These are phyloP conservation scores for Centropyge bicolor DNA, from an alignment of 2,797 vertebrate genomes.

Conservation along the genomic window DNA sequence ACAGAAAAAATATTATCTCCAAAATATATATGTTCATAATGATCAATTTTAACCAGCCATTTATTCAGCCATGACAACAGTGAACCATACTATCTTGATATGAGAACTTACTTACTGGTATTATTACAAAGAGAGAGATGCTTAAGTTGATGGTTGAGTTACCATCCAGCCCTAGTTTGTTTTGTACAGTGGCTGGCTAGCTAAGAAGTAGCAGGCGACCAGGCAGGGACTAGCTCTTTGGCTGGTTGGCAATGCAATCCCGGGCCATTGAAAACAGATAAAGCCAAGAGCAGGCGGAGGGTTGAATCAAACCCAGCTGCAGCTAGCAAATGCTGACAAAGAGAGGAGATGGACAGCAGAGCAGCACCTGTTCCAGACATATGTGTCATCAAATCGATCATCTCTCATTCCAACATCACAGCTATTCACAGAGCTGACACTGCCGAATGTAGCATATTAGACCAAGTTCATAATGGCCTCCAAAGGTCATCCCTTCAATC, in stretches of 20 bases:
- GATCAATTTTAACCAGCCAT: background rate
- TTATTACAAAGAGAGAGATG: constrained; percentile 8
- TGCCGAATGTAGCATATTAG: constrained; percentile 64
- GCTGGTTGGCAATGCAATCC: constrained; percentile 51
- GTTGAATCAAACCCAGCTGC: constrained; percentile 69
- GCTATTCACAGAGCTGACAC: constrained; percentile 69
- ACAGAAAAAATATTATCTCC: background rate
- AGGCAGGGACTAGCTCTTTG: constrained; percentile 39
- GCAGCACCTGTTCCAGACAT: constrained; percentile 78
- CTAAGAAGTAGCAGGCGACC: constrained; percentile 29
- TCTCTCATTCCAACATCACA: constrained; percentile 74
- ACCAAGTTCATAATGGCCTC: constrained; percentile 50
- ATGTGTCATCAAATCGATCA: constrained; percentile 78
- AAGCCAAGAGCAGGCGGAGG: constrained; percentile 65
- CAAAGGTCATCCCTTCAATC: constrained; percentile 57
- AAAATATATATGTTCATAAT: background rate
- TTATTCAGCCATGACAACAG: background rate
- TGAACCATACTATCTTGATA: background rate
- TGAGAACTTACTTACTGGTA: background rate
- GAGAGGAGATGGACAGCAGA: constrained; percentile 54
- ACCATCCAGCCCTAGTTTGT: constrained; percentile 3
- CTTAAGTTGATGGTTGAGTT: constrained; percentile 10
- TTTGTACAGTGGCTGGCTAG: constrained; percentile 32
- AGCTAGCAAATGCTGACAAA: constrained; percentile 55
- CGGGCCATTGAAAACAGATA: constrained; percentile 65